These are phyloP conservation scores for Frieseomelitta varia DNA, from an alignment of 1,140 invertebrate genomes.

Conservation along the genomic window DNA sequence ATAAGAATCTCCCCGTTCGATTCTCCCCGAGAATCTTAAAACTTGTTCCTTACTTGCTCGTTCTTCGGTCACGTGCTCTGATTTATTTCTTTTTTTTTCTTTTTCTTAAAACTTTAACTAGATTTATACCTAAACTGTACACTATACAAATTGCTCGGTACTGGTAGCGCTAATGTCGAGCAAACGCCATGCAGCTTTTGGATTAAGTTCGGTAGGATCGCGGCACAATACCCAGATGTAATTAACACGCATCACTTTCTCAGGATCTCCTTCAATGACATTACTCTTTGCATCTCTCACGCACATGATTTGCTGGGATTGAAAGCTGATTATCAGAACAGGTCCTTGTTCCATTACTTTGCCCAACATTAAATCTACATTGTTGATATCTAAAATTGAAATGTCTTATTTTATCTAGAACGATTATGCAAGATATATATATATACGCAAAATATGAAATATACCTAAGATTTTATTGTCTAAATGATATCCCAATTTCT, in stretches of 20 bases:
- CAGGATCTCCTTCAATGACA: conserved; percentile 96
- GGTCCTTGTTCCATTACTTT: conserved; percentile 99
- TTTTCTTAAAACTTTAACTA: conserved; percentile 47
- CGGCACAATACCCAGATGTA: conserved; percentile 99
- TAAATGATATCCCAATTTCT: conserved; percentile 89
- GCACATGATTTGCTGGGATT: conserved; percentile 97
- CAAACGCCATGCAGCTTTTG: conserved; percentile 97
- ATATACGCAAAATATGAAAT: background rate
- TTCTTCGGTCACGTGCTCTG: background rate
- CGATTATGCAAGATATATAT: background rate
- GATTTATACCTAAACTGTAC: conserved; percentile 5
- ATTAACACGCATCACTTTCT: conserved; percentile 97
- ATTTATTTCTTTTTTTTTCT: conserved; percentile 34
- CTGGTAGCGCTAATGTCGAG: conserved; percentile 95
- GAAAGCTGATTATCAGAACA: conserved; percentile 97
- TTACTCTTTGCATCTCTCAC: conserved; percentile 92
- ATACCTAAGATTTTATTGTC: conserved; percentile 94
- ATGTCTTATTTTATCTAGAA: conserved; percentile 25
- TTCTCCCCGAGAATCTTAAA: conserved; percentile 30
- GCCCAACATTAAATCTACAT: conserved; percentile 97
- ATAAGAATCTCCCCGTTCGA: background rate
- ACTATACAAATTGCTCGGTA: conserved; percentile 94
- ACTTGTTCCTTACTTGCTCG: conserved; percentile 5
- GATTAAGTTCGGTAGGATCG: conserved; percentile 96
- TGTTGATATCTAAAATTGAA: conserved; percentile 88